Evolutionary conservation across 2,113 vertebrate genomes (phyloP).

Genomic region (Blennius ocellaris): DNA sequence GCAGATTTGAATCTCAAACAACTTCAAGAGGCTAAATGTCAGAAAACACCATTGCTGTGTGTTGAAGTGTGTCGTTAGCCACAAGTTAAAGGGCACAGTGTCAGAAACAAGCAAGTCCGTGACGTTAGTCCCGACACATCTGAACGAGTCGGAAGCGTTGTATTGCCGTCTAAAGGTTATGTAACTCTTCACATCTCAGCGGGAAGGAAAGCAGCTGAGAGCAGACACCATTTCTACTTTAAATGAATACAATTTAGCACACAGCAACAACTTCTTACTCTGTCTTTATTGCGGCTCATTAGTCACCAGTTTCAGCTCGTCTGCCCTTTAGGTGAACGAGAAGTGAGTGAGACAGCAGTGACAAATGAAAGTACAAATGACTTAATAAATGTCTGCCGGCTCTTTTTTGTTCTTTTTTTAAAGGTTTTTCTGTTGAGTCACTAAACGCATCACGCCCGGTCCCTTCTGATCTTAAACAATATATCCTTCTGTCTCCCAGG

Average conservation of each 20-base stretch:
- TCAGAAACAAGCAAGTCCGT: constrained; percentile 47
- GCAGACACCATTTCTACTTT: constrained; percentile 5
- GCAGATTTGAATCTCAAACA: not conserved
- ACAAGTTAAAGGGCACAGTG: constrained; percentile 27
- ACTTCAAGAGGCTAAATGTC: constrained; percentile 53
- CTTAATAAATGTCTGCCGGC: constrained; percentile 47
- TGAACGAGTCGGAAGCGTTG: constrained; percentile 19
- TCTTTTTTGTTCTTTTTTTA: not conserved
- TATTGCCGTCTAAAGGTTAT: constrained; percentile 51
- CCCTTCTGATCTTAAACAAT: constrained; percentile 58
- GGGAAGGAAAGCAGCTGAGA: constrained; percentile 19
- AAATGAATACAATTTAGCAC: constrained; percentile 21
- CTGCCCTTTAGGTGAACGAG: constrained; percentile 27
- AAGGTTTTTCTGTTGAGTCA: constrained; percentile 57
- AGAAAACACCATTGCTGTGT: constrained; percentile 15
- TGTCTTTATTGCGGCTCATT: constrained; percentile 39
- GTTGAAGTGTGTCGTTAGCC: constrained; percentile 21
- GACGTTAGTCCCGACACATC: constrained; percentile 22
- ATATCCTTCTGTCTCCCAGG: constrained; percentile 57
- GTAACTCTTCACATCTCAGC: not conserved
- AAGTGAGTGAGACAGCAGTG: constrained; percentile 14
- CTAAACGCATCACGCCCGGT: constrained; percentile 45
- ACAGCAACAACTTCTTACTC: constrained; percentile 20
- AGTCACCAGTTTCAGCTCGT: constrained; percentile 34
- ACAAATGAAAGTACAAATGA: constrained; percentile 48